Conservation (phyloP, 2,113 vertebrate genomes). For the Amphilophus citrinellus region DNA sequence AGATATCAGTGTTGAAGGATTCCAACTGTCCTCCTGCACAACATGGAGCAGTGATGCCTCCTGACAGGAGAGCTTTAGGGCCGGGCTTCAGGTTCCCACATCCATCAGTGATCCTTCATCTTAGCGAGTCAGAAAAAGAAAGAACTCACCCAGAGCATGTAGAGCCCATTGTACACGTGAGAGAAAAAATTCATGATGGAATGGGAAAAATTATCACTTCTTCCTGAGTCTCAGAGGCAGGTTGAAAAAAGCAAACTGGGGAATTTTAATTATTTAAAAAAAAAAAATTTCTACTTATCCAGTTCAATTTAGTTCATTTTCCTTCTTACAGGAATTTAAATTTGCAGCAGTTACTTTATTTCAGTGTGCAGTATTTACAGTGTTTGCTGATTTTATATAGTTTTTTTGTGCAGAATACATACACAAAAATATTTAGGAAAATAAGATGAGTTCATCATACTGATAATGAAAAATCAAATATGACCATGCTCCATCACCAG, state of each 20-base stretch:
- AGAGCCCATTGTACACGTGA: slow-evolving; percentile 10
- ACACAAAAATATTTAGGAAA: not conserved
- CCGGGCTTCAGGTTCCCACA: slow-evolving; percentile 62
- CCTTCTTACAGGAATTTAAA: accelerated
- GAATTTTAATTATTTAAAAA: not conserved
- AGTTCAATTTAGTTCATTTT: not conserved
- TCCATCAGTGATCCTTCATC: slow-evolving; percentile 71
- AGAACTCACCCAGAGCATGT: slow-evolving; percentile 66
- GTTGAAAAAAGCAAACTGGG: not conserved
- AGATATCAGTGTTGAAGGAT: slow-evolving; percentile 73
- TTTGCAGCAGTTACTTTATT: not conserved
- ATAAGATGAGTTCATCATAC: not conserved
- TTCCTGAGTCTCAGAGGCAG: not conserved
- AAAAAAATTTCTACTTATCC: not conserved
- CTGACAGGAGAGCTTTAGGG: slow-evolving; percentile 79
- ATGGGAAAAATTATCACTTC: not conserved
- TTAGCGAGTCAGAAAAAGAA: slow-evolving; percentile 58
- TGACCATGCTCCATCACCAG: too few species aligned
- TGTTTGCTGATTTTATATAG: accelerated
- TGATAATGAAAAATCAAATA: not conserved
- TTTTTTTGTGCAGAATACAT: not conserved
- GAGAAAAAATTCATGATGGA: not conserved
- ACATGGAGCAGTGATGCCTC: slow-evolving; percentile 74
- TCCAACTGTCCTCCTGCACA: slow-evolving; percentile 68
- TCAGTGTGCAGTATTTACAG: not conserved